Percentiles rank a stretch among this genome's conserved stretches.
Conservation (phyloP, 2,113 vertebrate species). For the Aldabrachelys gigantea region DNA sequence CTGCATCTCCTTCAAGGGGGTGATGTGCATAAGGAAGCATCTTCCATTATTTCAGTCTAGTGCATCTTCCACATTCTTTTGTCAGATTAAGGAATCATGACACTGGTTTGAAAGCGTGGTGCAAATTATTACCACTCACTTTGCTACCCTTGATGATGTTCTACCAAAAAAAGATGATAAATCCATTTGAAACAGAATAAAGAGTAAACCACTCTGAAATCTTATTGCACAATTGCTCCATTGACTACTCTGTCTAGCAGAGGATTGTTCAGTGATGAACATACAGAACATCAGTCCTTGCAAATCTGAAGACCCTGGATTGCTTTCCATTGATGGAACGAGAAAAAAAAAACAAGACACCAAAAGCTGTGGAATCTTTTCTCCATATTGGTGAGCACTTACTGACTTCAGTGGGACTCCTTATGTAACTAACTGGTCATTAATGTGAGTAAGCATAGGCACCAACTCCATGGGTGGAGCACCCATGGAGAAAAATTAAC, state of each 20-base stretch:
- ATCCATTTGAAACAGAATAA: neutral
- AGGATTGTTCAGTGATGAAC: neutral
- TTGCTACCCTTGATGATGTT: neutral
- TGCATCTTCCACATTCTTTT: neutral
- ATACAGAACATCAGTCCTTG: neutral
- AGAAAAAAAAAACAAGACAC: neutral
- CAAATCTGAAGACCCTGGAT: neutral
- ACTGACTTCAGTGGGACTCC: neutral
- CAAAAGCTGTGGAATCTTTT: rapidly evolving
- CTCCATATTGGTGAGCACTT: neutral
- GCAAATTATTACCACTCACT: neutral
- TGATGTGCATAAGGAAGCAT: neutral
- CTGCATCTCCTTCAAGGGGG: neutral
- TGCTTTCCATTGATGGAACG: neutral
- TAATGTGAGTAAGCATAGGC: neutral
- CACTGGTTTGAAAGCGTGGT: neutral
- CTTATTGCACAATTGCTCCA: neutral
- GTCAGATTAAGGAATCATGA: neutral
- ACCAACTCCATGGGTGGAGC: too few species aligned
- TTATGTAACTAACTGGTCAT: neutral
- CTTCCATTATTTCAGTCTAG: neutral
- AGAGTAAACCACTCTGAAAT: neutral
- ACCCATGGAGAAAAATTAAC: too few species aligned
- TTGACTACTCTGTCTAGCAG: neutral
- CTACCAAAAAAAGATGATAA: neutral